Evolutionary conservation across 2,888 invertebrate genomes (phyloP).

Genomic region (Ypsolopha sequella): DNA sequence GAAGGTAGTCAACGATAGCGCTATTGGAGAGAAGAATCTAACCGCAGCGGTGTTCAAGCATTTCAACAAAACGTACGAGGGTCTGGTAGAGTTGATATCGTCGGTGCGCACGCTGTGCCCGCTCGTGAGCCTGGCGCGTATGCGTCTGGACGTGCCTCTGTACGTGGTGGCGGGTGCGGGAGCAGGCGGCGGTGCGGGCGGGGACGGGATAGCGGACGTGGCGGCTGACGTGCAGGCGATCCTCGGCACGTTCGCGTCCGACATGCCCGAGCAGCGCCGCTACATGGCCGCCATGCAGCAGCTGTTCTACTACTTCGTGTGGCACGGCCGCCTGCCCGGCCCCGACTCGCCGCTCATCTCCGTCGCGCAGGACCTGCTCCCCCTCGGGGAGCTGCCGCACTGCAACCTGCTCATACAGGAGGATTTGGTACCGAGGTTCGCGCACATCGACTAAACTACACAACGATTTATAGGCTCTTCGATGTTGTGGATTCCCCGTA

Average conservation of each 20-base stretch:
- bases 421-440: conserved; percentile 81
- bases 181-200: conserved; percentile 54
- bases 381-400: conserved; percentile 75
- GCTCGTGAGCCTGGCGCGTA: conserved; percentile 74
- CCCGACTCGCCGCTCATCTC: conserved; percentile 73
- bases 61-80: conserved; percentile 78
- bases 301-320: conserved; percentile 85
- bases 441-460: conserved; percentile 79
- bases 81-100: conserved; percentile 80
- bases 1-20: conserved; percentile 72
- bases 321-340: conserved; percentile 79
- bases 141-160: conserved; percentile 75
- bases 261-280: conserved; percentile 78
- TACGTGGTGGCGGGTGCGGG: conserved; percentile 80
- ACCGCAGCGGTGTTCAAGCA: conserved; percentile 73
- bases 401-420: conserved; percentile 84
- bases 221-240: conserved; percentile 85
- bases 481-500: background rate
- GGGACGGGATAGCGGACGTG: conserved; percentile 41
- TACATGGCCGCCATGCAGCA: conserved; percentile 85
- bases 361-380: conserved; percentile 78
- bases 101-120: conserved; percentile 87
- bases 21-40: conserved; percentile 74
- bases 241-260: conserved; percentile 80
- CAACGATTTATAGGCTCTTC: background rate